Evolutionary conservation across 2,113 vertebrate genomes (phyloP).

Genomic region (Catharus bicknelli): DNA sequence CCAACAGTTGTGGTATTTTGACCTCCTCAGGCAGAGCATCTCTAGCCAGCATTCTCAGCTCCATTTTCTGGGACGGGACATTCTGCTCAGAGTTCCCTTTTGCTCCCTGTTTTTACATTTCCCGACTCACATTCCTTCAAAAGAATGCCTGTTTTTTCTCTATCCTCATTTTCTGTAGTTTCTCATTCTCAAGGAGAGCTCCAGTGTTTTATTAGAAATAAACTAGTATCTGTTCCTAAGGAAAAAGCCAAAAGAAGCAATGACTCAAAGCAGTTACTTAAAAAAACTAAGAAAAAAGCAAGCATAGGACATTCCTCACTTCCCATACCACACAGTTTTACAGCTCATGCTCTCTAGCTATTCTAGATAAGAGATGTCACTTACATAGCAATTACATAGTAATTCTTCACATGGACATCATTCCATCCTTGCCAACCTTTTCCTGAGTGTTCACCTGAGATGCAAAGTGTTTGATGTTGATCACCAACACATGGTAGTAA

Average conservation of each 20-base stretch:
- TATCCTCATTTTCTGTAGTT: background rate
- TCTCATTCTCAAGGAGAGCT: background rate
- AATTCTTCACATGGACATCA: background rate
- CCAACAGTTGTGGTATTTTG: rapidly evolving
- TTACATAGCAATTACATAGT: background rate
- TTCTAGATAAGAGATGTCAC: background rate
- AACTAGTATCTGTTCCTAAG: background rate
- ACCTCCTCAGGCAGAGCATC: background rate
- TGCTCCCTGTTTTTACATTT: background rate
- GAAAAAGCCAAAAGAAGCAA: background rate
- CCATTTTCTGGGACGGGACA: rapidly evolving
- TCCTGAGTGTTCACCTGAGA: background rate
- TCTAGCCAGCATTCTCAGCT: background rate
- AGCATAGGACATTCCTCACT: background rate
- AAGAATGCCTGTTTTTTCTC: background rate
- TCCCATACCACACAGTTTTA: background rate
- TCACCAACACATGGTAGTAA: background rate
- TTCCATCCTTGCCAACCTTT: background rate
- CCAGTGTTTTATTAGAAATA: background rate
- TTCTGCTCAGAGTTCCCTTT: background rate
- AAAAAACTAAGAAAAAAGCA: background rate
- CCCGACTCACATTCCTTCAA: background rate
- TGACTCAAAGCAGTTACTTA: background rate
- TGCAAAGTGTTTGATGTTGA: background rate
- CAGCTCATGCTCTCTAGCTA: background rate